A percentile compares a stretch with the other conserved stretches of the same genome.
These are phyloP conservation scores for Orgyia antiqua DNA, from an alignment of 2,888 invertebrate genomes.

Conservation along the genomic window DNA sequence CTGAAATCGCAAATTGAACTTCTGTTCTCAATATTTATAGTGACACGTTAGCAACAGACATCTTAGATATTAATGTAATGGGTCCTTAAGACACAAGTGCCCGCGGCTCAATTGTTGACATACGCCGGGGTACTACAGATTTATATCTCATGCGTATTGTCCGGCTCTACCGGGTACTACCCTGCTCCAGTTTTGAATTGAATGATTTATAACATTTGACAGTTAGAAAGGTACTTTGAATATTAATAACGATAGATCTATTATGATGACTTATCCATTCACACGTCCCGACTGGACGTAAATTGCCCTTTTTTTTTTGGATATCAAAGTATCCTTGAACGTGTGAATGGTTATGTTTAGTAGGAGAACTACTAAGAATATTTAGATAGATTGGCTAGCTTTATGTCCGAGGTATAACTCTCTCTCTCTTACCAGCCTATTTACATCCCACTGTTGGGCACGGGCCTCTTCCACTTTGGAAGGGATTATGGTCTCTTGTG, in stretches of 20 bases:
- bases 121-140: conserved; percentile 32
- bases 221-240: background rate
- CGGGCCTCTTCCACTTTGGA: no score
- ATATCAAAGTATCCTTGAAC: no score
- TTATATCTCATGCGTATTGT: conserved; percentile 30
- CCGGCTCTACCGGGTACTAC: conserved; percentile 9
- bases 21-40: conserved; percentile 1
- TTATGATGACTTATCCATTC: no score
- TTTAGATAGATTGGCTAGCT: no score
- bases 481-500: no score
- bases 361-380: no score
- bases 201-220: conserved; percentile 20
- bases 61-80: conserved; percentile 56
- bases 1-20: conserved; percentile 4
- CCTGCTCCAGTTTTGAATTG: conserved; percentile 16
- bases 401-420: no score
- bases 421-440: no score
- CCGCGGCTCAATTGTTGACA: conserved; percentile 25
- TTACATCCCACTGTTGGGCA: no score
- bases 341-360: no score
- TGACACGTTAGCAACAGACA: conserved; percentile 45
- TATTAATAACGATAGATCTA: background rate
- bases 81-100: conserved; percentile 42
- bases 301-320: no score
- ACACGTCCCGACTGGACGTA: no score